Percentiles rank a stretch among this genome's conserved stretches.
These are phyloP conservation scores for Augiades crinisus DNA, from an alignment of 2,888 invertebrate genomes.

Conservation along the genomic window DNA sequence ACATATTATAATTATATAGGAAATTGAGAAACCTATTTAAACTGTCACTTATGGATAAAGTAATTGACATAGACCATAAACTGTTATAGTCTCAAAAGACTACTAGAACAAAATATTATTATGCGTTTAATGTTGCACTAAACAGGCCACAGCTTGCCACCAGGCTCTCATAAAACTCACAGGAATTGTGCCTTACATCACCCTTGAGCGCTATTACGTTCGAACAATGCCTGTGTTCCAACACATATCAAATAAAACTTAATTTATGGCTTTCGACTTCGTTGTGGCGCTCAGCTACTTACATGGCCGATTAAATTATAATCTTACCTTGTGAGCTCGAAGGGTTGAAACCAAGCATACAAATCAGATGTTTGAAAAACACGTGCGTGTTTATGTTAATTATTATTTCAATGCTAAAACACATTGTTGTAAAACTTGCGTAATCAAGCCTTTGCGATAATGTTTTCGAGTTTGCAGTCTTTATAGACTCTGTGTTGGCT, in stretches of 20 bases:
- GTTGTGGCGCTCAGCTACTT: neutral
- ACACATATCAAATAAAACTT: constrained; percentile 62
- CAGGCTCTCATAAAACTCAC: constrained; percentile 18
- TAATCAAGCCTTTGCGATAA: too few relatives aligned
- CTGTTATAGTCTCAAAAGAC: neutral
- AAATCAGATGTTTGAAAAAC: too few relatives aligned
- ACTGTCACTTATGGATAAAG: neutral
- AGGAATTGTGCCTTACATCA: constrained; percentile 34
- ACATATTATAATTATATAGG: too few relatives aligned
- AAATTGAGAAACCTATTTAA: too few relatives aligned
- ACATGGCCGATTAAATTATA: too few relatives aligned
- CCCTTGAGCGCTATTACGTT: constrained; percentile 58
- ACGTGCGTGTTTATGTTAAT: too few relatives aligned
- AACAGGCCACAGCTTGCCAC: constrained; percentile 8
- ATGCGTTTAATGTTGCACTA: constrained; percentile 17
- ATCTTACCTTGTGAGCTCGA: too few relatives aligned
- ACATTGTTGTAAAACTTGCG: too few relatives aligned
- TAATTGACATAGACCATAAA: constrained; percentile 22
- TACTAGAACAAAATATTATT: constrained; percentile 4
- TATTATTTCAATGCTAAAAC: too few relatives aligned
- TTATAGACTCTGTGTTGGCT: too few relatives aligned
- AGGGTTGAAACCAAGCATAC: too few relatives aligned
- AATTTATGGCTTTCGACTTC: constrained; percentile 59
- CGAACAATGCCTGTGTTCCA: constrained; percentile 53
- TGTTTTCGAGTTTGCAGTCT: too few relatives aligned